Evolutionary conservation across 2,113 vertebrate genomes (phyloP), one percentile per base, ranked within the genome.

Genomic region (Sarotherodon lohbergeri): DNA sequence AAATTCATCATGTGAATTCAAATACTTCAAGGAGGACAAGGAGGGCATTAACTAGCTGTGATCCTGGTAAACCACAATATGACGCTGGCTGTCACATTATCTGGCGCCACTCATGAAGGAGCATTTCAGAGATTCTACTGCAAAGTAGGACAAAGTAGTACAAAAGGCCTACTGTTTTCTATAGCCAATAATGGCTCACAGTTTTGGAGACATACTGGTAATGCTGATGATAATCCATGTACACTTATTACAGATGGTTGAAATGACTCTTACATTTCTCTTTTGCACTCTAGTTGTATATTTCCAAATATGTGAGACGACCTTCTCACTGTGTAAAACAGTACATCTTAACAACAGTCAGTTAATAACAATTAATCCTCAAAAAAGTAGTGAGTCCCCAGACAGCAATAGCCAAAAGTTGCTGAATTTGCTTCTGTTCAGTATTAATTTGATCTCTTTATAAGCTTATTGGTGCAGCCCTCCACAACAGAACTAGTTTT

Each of bases 121-220:
- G 24, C 41, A 48, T 48, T 76, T 76, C 41, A 19, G 43, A 50
- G 43, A 32, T 50, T 78, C 27, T 11, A 19, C 71, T 32, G 16
- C 24, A 78, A 78, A 78, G 43, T 12, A 50, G 43, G 43, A 19
- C 71, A 29, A 50, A 76, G 16, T 50, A 73, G 68, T 1, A 17
- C 68, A 46, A 48, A 76, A 48, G 41, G 24, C 9, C 66, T 46
- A 27, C 13, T 48, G 41, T 76, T 76, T 76, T 76, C 24, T 11
- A 29, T 19, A 11, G 68, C 41, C 39, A 46, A 16, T 46, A 73
- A 3, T 0, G n/a, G 0, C 41, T 48, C 41, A 2, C 24, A 0
- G 7, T 76, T 48, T 73, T 76, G 16, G 39, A 19, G 43, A 29
- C 68, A 19, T 11, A 29, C 9, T 7, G 41, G 2, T 48, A 0